Conservation (phyloP, 2,113 vertebrate species). For the Lamprologus speciosus region DNA sequence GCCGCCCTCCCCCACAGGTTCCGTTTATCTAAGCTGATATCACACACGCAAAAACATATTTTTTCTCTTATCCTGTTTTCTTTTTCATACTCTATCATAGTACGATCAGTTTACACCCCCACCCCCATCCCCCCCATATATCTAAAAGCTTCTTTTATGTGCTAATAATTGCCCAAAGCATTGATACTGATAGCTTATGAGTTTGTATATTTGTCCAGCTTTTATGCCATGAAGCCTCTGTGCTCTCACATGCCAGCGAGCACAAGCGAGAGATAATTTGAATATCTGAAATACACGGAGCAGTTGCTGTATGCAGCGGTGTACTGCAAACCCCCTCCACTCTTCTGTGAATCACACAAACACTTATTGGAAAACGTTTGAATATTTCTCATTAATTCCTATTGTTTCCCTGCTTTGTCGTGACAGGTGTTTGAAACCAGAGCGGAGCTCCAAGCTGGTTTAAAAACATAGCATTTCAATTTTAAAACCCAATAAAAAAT, state of each 20-base stretch:
- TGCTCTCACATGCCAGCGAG: background rate
- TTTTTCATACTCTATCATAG: background rate
- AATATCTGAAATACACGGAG: constrained; percentile 7
- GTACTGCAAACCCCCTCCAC: background rate
- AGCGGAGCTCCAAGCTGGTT: background rate
- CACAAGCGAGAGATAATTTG: background rate
- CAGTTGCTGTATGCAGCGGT: background rate
- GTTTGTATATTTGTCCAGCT: background rate
- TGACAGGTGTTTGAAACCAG: background rate
- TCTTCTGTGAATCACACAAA: background rate
- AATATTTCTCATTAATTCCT: background rate
- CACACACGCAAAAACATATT: background rate
- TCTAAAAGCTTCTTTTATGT: constrained; percentile 10
- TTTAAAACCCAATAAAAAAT: background rate
- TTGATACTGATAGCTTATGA: background rate
- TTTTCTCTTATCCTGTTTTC: background rate
- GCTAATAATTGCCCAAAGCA: constrained; percentile 8
- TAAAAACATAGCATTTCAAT: background rate
- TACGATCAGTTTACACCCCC: background rate
- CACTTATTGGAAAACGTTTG: background rate
- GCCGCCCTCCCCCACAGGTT: background rate
- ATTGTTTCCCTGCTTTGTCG: background rate
- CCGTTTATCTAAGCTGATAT: background rate
- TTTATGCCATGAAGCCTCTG: background rate
- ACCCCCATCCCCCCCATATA: background rate